A percentile compares a stretch with the other conserved stretches of the same genome.
Conservation (phyloP, 2,888 invertebrate species). For the Agriopis marginaria region DNA sequence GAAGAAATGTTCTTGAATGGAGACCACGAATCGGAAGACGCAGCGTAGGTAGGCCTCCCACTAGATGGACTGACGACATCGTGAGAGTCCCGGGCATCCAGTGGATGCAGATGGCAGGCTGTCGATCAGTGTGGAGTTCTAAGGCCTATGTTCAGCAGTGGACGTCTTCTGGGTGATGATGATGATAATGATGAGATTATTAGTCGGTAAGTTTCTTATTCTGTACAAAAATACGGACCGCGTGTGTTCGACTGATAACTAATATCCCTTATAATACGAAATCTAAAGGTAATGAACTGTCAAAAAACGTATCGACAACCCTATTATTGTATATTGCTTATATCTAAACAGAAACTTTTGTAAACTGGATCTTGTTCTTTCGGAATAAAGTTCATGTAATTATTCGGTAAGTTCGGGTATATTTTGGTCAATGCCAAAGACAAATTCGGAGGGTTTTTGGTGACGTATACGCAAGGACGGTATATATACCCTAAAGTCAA, state of each 20-base stretch:
- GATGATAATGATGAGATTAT: no score
- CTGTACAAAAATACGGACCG: constrained; percentile 1
- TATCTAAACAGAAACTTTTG: neutral
- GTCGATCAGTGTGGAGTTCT: no score
- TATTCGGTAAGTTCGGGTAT: neutral
- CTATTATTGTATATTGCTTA: constrained; percentile 19
- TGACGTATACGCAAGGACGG: no score
- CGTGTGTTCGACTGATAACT: constrained; percentile 24
- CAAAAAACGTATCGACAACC: constrained; percentile 35
- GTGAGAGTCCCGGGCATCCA: no score
- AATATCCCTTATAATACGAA: constrained; percentile 25
- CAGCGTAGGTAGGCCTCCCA: no score
- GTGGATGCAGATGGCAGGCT: no score
- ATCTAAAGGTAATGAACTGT: constrained; percentile 35
- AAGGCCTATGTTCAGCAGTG: no score
- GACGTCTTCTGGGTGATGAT: no score
- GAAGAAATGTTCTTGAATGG: no score
- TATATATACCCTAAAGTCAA: no score
- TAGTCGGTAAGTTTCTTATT: neutral
- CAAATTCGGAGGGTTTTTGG: constrained; percentile 31
- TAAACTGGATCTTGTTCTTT: constrained; percentile 19
- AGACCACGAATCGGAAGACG: no score
- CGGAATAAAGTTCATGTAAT: neutral
- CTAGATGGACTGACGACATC: no score
- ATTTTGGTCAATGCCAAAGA: constrained; percentile 20